Evolutionary conservation across 2,888 invertebrate genomes (phyloP).

Genomic region (Troides helena): DNA sequence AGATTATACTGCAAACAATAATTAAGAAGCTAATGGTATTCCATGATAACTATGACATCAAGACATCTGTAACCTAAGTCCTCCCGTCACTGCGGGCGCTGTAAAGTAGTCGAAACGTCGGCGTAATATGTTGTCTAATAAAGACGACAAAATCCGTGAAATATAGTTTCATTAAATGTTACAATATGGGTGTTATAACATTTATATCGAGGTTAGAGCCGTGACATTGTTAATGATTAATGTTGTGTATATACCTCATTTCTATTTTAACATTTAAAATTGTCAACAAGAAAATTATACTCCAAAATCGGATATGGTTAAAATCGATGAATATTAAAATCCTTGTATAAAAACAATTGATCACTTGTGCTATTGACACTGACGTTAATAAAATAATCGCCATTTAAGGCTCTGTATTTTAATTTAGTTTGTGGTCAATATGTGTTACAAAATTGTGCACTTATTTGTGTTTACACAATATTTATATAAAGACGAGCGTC

Average conservation of each 20-base stretch:
- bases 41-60: no score
- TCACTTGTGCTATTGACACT: conserved; percentile 26
- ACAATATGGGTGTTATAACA: conserved; percentile 55
- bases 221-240: no score
- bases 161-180: no score
- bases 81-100: no score
- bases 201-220: conserved; percentile 48
- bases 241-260: neutral
- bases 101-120: no score
- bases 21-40: no score
- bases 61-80: no score
- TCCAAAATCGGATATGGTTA: conserved; percentile 62
- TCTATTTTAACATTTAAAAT: conserved; percentile 23
- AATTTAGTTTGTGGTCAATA: conserved; percentile 19
- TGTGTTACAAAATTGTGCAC: conserved; percentile 29
- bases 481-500: conserved; percentile 7
- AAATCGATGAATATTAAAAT: conserved; percentile 70
- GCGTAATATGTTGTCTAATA: no score
- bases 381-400: conserved; percentile 4
- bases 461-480: conserved; percentile 8
- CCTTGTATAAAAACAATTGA: conserved; percentile 56
- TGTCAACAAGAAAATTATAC: conserved; percentile 30
- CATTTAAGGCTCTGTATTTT: conserved; percentile 22
- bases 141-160: no score
- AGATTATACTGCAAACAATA: no score